Base-by-base conservation (phyloP, 2,113 vertebrate genomes). In the Cygnus atratus region DNA sequence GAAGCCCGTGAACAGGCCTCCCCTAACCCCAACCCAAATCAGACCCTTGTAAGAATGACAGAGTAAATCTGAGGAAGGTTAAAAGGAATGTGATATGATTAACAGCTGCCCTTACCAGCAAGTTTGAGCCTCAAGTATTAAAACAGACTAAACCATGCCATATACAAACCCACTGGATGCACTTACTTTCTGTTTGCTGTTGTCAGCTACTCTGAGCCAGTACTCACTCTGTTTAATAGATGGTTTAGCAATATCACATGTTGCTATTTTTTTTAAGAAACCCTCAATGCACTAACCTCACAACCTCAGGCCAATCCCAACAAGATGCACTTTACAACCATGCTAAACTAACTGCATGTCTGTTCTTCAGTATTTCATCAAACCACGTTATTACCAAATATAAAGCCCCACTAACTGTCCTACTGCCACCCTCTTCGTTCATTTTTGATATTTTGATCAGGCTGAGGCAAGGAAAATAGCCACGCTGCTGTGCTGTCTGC, bases 11-110 rank as follows among this genome's bases (percentile, higher is more conserved):
- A 81, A 92, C 62, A 95, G 84, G 26, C 81, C 79, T 92, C 90
- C 84, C 66, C 84, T 16, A 63, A 41, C 62, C 39, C 84, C 43
- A 48, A 91, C 86, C 78, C 89, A 93, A 84, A 91, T 95, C 93
- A 96, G 81, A 90, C 73, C 66, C 86, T 92, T 96, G 93, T 92
- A 93, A 92, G 91, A 83, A 93, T 55, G 86, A 96, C 86, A 85
- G 71, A 94, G 90, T 90, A 95, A 96, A 91, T 90, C 84, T 93
- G 80, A 70, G 91, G 74, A 82, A 95, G 71, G 88, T 93, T 95
- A 94, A 77, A 74, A 84, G 58, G 77, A 90, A 94, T 88, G 73
- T 82, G 90, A 41, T 90, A 94, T 72, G 88, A 94, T 87, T 89
- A 93, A 91, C 84, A 92, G 81, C 83, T 91, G 95, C 44, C 88